phyloP scores from a whole-genome alignment of 2,113 vertebrate species.

The Galbula dea region DNA sequence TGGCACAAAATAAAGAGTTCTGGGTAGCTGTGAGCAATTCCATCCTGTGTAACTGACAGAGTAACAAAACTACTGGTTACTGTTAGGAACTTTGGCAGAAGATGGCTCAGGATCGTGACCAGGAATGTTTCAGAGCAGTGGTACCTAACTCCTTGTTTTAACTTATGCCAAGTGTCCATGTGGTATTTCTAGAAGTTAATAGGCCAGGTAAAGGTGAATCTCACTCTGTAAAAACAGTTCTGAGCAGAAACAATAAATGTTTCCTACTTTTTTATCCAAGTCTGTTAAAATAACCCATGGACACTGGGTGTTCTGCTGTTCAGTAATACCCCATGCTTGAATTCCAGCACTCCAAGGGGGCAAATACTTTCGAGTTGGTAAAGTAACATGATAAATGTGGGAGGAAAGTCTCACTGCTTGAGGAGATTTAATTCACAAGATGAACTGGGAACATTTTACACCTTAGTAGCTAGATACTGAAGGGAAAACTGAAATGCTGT shows the following conservation, averaged over 20 bases:
- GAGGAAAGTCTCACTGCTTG: background rate
- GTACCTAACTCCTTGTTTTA: fast-evolving
- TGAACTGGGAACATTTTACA: background rate
- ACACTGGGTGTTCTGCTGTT: background rate
- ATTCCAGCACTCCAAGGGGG: background rate
- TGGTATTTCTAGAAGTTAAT: background rate
- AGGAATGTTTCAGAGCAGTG: background rate
- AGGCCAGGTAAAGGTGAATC: background rate
- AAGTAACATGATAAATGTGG: background rate
- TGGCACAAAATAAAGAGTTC: background rate
- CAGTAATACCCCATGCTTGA: background rate
- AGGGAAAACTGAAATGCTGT: background rate
- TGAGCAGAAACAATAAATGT: background rate
- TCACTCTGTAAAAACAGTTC: background rate
- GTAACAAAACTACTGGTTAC: background rate
- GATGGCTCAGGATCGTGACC: background rate
- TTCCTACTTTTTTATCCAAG: background rate
- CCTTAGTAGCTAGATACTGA: fast-evolving
- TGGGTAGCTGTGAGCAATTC: background rate
- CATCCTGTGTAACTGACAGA: background rate
- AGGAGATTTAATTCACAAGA: background rate
- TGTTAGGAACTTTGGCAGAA: background rate
- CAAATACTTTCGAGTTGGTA: background rate
- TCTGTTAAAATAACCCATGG: background rate
- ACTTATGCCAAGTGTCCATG: fast-evolving